Evolutionary conservation across 1,140 invertebrate species (phyloP).

Genomic region (Pristionchus pacificus): DNA sequence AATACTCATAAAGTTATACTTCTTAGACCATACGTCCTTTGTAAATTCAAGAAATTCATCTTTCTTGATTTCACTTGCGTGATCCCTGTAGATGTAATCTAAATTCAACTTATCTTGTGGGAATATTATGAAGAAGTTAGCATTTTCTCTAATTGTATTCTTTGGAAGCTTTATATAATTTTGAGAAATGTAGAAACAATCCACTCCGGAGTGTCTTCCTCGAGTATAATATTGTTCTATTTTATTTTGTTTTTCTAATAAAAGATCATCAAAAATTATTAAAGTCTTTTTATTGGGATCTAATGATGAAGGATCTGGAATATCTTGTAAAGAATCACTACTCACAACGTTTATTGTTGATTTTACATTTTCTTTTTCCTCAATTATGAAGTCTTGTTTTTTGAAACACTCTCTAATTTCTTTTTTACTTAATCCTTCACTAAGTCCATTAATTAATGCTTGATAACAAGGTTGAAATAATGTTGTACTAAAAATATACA

Average conservation of each 20-base stretch:
- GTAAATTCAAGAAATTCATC: slow-evolving; percentile 26
- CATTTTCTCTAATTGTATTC: no score
- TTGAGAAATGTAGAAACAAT: no score
- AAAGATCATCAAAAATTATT: no score
- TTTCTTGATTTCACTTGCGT: slow-evolving; percentile 28
- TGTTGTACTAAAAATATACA: slow-evolving; percentile 40
- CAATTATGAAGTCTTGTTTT: slow-evolving; percentile 38
- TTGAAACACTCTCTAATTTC: slow-evolving; percentile 37
- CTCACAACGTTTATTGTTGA: no score
- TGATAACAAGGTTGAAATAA: slow-evolving; percentile 39
- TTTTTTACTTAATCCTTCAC: slow-evolving; percentile 34
- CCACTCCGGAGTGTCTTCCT: no score
- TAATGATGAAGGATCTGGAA: no score
- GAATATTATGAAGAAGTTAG: slow-evolving; percentile 39
- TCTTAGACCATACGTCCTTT: slow-evolving; percentile 16
- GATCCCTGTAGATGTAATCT: slow-evolving; percentile 35
- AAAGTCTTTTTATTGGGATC: no score
- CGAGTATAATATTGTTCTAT: no score
- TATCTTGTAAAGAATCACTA: slow-evolving; percentile 27
- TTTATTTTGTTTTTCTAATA: no score
- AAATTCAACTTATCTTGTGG: slow-evolving; percentile 32
- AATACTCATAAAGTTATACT: slow-evolving; percentile 35
- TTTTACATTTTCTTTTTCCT: slow-evolving; percentile 17
- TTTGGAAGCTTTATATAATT: no score
- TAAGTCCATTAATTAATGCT: slow-evolving; percentile 36